phyloP scores from a whole-genome alignment of 2,888 invertebrate species.

The Parascotia fuliginaria region DNA sequence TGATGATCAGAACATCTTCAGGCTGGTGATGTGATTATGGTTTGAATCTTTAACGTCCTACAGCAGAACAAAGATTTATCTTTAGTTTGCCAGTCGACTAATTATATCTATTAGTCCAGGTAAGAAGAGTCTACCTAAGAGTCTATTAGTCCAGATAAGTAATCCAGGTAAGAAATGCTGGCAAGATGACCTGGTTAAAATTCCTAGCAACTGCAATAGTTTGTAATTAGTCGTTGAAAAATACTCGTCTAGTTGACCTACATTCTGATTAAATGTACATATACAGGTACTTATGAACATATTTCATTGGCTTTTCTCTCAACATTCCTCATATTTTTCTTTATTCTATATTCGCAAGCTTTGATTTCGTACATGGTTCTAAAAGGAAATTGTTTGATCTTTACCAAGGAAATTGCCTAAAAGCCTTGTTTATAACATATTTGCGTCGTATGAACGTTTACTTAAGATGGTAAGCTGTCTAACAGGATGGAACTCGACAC shows the following conservation, averaged over 20 bases:
- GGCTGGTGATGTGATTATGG: too few species aligned
- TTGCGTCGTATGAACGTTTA: conserved; percentile 35
- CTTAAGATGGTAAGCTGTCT: conserved; percentile 20
- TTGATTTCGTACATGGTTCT: conserved; percentile 52
- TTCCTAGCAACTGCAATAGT: too few species aligned
- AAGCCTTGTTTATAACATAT: conserved; percentile 55
- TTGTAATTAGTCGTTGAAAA: conserved; percentile 25
- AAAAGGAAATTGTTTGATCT: conserved; percentile 65
- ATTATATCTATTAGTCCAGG: too few species aligned
- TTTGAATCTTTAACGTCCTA: too few species aligned
- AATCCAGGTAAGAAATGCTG: too few species aligned
- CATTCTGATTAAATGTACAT: conserved; percentile 29
- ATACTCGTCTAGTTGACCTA: conserved; percentile 35
- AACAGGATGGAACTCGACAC: conserved; percentile 3
- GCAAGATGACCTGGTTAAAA: too few species aligned
- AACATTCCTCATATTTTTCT: conserved; percentile 38
- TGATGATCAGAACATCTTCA: too few species aligned
- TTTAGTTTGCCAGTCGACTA: too few species aligned
- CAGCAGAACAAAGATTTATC: too few species aligned
- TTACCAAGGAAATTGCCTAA: conserved; percentile 58
- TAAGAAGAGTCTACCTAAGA: too few species aligned
- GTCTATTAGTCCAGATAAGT: too few species aligned
- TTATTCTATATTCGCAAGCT: conserved; percentile 47
- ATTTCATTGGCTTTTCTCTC: conserved; percentile 41
- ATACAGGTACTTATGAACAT: conserved; percentile 38